These are phyloP conservation scores for Grammomys dolichurus DNA, from an alignment of 2,113 vertebrate genomes.

Conservation along the genomic window DNA sequence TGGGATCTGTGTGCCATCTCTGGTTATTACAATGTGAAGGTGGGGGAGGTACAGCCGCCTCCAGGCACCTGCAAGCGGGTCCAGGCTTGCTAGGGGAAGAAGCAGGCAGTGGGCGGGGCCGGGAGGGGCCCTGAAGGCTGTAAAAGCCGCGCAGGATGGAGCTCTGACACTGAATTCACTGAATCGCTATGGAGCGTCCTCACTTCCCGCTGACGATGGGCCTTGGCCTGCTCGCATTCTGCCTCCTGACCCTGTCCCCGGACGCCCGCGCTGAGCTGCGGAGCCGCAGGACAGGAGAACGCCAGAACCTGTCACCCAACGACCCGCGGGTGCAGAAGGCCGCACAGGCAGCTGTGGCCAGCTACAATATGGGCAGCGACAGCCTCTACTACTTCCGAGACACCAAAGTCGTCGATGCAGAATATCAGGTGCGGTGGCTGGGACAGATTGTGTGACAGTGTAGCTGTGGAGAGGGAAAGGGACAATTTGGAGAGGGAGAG, in stretches of 20 bases:
- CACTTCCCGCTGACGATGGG: neutral
- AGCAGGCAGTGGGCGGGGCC: neutral
- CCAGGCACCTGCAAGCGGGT: neutral
- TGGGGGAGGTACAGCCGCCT: neutral
- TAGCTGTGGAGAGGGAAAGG: neutral
- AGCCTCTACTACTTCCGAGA: constrained; percentile 89
- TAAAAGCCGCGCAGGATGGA: neutral
- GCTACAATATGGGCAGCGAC: constrained; percentile 90
- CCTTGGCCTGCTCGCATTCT: constrained; percentile 62
- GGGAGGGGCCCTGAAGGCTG: neutral
- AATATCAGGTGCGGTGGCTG: constrained; percentile 85
- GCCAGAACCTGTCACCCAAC: constrained; percentile 78
- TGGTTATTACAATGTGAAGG: neutral
- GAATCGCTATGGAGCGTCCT: constrained; percentile 25
- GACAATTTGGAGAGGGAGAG: neutral
- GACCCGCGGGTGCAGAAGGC: constrained; percentile 87
- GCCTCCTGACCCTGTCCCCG: constrained; percentile 72
- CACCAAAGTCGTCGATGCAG: constrained; percentile 86
- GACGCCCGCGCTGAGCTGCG: constrained; percentile 64
- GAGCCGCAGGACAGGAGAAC: constrained; percentile 28
- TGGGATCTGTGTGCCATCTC: no score
- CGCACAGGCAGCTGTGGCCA: constrained; percentile 88
- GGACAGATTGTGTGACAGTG: neutral
- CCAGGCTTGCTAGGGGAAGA: neutral
- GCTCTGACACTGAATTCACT: neutral